Percentiles rank a stretch among this genome's conserved stretches.
These are phyloP conservation scores for Bergia puertoricense DNA, from an alignment of 92 coral and sea anemone species.

Conservation along the genomic window DNA sequence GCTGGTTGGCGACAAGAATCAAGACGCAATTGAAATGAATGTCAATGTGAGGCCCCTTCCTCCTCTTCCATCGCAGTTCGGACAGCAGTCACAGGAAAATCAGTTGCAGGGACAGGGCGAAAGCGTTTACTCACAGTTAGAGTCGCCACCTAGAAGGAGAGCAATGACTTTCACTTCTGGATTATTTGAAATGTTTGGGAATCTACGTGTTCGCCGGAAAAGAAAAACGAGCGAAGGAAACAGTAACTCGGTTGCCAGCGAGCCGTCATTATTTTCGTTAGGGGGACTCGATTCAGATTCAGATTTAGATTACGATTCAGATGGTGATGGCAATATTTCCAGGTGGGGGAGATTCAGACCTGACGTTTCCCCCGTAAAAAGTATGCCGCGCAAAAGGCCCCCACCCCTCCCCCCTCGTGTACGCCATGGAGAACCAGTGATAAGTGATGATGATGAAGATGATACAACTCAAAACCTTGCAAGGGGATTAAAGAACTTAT, in stretches of 20 bases:
- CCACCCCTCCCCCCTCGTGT: constrained; percentile 40
- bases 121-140: background rate
- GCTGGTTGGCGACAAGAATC: background rate
- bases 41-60: constrained; percentile 14
- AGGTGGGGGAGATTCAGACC: background rate
- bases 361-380: background rate
- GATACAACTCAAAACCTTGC: constrained; percentile 21
- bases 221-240: constrained; percentile 16
- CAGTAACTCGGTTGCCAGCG: background rate
- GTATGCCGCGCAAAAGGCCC: background rate
- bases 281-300: background rate
- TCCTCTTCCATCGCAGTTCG: constrained; percentile 3
- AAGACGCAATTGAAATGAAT: background rate
- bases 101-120: background rate
- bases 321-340: background rate
- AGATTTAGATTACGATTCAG: background rate
- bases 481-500: constrained; percentile 50
- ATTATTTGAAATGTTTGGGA: constrained; percentile 26
- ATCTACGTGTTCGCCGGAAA: constrained; percentile 21
- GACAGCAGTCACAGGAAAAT: background rate
- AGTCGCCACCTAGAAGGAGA: constrained; percentile 7
- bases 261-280: background rate
- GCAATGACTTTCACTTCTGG: constrained; percentile 30
- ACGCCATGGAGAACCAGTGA: background rate
- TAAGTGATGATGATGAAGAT: constrained; percentile 25